Percentiles rank a stretch among this genome's conserved stretches.
Evolutionary conservation across 2,797 vertebrate species (phyloP).

Genomic region (Saxicola maurus): DNA sequence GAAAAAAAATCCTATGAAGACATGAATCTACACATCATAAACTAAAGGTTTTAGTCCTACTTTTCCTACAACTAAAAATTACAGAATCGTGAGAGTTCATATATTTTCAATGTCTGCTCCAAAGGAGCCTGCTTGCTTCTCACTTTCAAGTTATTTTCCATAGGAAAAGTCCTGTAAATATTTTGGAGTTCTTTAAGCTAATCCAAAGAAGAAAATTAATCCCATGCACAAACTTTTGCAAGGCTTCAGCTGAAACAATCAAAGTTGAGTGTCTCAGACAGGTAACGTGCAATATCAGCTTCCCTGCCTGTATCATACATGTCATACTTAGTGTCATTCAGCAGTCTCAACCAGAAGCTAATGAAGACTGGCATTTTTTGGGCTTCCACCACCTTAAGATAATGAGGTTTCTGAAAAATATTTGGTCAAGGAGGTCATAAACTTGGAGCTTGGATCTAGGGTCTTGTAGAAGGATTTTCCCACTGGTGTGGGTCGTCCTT

Average conservation of each 20-base stretch:
- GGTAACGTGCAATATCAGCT: not conserved
- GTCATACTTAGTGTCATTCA: not conserved
- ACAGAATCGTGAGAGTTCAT: not conserved
- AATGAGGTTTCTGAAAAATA: not conserved
- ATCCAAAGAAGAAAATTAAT: not conserved
- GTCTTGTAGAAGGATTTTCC: not conserved
- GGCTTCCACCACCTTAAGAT: not conserved
- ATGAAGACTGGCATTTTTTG: rapidly evolving
- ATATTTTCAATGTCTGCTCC: not conserved
- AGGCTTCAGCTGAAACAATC: not conserved
- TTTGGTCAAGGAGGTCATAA: not conserved
- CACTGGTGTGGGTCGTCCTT: not conserved
- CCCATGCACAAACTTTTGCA: not conserved
- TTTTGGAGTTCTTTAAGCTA: not conserved
- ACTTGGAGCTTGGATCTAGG: not conserved
- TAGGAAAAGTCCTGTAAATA: not conserved
- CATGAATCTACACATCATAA: not conserved
- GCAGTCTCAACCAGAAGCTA: not conserved
- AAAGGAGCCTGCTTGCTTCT: not conserved
- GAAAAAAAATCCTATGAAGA: not conserved
- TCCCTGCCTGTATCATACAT: not conserved
- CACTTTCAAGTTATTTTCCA: not conserved
- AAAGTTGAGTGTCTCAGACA: not conserved
- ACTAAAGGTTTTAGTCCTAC: not conserved
- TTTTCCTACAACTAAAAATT: not conserved